These are phyloP conservation scores for Pangasius larnaudii DNA, from an alignment of 2,797 vertebrate species.

Conservation along the genomic window DNA sequence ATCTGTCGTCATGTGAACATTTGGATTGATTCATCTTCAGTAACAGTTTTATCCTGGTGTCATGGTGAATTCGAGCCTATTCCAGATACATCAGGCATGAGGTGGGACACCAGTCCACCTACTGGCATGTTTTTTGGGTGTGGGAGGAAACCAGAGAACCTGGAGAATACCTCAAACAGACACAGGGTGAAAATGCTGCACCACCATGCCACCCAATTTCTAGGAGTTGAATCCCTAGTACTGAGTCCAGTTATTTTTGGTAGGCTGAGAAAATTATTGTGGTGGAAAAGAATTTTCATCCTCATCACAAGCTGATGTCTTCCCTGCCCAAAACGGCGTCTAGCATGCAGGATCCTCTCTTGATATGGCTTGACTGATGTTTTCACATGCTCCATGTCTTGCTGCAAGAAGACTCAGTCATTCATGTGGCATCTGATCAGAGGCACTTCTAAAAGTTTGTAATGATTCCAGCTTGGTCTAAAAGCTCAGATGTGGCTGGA, in stretches of 20 bases:
- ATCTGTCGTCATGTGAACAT: background rate
- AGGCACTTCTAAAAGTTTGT: background rate
- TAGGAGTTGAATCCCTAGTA: background rate
- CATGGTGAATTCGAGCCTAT: background rate
- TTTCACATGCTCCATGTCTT: background rate
- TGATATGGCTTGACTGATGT: background rate
- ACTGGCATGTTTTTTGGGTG: conserved; percentile 5
- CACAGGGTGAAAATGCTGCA: background rate
- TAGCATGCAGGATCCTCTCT: background rate
- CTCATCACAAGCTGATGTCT: background rate
- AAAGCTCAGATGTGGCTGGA: background rate
- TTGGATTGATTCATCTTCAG: background rate
- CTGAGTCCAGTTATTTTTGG: background rate
- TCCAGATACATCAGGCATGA: background rate
- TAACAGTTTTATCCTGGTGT: background rate
- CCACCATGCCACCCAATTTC: background rate
- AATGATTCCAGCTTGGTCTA: background rate
- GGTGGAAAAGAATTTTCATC: background rate
- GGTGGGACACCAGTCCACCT: background rate
- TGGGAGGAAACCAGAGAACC: background rate
- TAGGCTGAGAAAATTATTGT: background rate
- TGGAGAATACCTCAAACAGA: background rate
- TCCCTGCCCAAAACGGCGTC: background rate
- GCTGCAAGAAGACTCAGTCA: background rate
- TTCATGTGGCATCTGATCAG: background rate